Conservation (phyloP, 2,888 invertebrate genomes). For the Pollenia labialis region DNA sequence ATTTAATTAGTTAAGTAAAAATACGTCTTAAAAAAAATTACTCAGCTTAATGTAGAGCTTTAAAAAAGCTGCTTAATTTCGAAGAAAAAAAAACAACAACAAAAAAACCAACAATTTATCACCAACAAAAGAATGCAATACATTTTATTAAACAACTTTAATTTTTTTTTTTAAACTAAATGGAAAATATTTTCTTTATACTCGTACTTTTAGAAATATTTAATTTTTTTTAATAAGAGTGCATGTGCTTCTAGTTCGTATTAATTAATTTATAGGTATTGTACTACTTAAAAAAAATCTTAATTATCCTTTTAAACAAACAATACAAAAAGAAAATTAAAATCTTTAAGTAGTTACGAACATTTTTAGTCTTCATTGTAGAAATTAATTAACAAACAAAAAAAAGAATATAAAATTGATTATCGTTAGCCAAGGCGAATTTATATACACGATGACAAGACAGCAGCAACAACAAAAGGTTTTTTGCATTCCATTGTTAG, state of each 20-base stretch:
- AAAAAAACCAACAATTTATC: constrained; percentile 26
- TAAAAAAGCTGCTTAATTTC: constrained; percentile 70
- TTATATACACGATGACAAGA: too few species aligned
- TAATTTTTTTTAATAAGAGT: constrained; percentile 59
- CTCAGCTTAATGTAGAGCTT: constrained; percentile 76
- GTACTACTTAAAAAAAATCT: constrained; percentile 22
- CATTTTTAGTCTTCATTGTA: constrained; percentile 19
- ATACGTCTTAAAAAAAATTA: constrained; percentile 65
- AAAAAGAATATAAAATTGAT: constrained; percentile 12
- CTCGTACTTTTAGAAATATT: constrained; percentile 33
- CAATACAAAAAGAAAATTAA: background rate
- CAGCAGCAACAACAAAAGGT: too few species aligned
- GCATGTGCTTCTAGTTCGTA: constrained; percentile 74
- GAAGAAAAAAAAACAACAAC: constrained; percentile 10
- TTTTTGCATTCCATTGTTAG: too few species aligned
- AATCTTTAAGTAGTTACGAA: constrained; percentile 3
- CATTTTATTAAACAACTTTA: constrained; percentile 55
- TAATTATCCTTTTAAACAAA: constrained; percentile 5
- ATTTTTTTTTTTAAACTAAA: constrained; percentile 40
- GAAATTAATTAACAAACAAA: constrained; percentile 24
- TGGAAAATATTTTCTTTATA: constrained; percentile 24
- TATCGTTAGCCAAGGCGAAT: too few species aligned
- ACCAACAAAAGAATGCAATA: constrained; percentile 66
- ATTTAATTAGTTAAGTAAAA: constrained; percentile 53
- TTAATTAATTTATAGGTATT: constrained; percentile 71